Percentiles rank a stretch among this genome's conserved stretches.
These are phyloP conservation scores for Periparus ater DNA, from an alignment of 2,797 vertebrate species.

Conservation along the genomic window DNA sequence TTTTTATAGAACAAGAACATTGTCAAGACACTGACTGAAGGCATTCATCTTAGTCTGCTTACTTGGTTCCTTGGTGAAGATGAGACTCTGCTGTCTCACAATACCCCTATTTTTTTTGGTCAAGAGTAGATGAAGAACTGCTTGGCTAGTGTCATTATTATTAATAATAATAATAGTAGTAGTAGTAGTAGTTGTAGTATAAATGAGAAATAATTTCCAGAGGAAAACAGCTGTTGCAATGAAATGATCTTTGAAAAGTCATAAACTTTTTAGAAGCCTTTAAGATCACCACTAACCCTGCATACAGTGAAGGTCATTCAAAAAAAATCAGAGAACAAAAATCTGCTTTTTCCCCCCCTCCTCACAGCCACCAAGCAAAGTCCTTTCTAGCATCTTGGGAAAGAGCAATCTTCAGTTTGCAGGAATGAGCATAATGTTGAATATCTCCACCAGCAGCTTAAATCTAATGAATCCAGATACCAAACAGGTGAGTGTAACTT, in stretches of 20 bases:
- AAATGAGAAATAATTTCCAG: background rate
- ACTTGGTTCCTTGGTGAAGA: background rate
- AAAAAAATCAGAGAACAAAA: constrained; percentile 6
- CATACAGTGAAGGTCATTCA: background rate
- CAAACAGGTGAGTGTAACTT: constrained; percentile 86
- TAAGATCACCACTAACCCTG: background rate
- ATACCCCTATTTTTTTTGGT: background rate
- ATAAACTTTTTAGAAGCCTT: background rate
- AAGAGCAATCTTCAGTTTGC: constrained; percentile 99
- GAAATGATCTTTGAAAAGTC: background rate
- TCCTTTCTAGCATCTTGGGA: constrained; percentile 91
- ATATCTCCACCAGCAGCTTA: constrained; percentile 96
- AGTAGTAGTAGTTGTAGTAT: background rate
- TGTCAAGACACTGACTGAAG: background rate
- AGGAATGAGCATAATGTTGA: constrained; percentile 95
- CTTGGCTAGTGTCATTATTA: background rate
- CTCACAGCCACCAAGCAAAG: constrained; percentile 91
- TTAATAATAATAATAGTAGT: fast-evolving
- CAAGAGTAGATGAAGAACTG: background rate
- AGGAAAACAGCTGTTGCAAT: background rate
- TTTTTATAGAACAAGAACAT: background rate
- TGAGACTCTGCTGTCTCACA: background rate
- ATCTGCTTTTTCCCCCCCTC: background rate
- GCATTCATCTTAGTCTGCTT: background rate
- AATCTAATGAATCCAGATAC: constrained; percentile 96